These are phyloP conservation scores for Monomorium pharaonis DNA, from an alignment of 1,140 invertebrate genomes.

Conservation along the genomic window DNA sequence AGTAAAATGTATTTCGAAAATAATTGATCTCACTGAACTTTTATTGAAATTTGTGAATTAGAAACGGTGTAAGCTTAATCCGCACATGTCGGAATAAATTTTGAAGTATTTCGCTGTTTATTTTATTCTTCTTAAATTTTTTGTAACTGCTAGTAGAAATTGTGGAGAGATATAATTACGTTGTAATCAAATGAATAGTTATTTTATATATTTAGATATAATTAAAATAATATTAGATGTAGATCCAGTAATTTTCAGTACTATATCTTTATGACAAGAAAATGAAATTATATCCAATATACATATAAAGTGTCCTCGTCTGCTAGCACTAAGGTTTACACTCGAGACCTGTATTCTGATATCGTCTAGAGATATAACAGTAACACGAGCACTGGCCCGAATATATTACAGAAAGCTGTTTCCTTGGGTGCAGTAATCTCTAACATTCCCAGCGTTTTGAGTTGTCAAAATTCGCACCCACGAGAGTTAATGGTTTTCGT, in stretches of 20 bases:
- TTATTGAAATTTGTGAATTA: not conserved
- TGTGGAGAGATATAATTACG: not conserved
- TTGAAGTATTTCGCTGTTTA: too few relatives aligned
- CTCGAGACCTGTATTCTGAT: not conserved
- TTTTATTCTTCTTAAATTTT: not conserved
- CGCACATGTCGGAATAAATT: not conserved
- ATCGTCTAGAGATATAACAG: not conserved
- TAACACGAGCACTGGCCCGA: not conserved
- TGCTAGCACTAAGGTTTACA: not conserved
- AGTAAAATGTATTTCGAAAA: not conserved
- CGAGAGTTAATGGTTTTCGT: not conserved
- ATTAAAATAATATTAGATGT: not conserved
- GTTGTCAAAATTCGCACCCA: not conserved
- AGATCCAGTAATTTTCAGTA: not conserved
- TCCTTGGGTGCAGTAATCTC: not conserved
- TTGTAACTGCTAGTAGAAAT: not conserved
- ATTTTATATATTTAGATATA: not conserved
- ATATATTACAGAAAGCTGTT: not conserved
- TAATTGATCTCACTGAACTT: conserved; percentile 10
- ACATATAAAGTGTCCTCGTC: not conserved
- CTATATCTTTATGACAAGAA: not conserved
- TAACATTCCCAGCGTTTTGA: not conserved
- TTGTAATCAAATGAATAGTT: not conserved
- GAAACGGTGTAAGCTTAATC: not conserved
- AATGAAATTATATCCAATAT: conserved; percentile 3